Evolutionary conservation across 2,113 vertebrate genomes (phyloP).

Genomic region (Neogale vison): DNA sequence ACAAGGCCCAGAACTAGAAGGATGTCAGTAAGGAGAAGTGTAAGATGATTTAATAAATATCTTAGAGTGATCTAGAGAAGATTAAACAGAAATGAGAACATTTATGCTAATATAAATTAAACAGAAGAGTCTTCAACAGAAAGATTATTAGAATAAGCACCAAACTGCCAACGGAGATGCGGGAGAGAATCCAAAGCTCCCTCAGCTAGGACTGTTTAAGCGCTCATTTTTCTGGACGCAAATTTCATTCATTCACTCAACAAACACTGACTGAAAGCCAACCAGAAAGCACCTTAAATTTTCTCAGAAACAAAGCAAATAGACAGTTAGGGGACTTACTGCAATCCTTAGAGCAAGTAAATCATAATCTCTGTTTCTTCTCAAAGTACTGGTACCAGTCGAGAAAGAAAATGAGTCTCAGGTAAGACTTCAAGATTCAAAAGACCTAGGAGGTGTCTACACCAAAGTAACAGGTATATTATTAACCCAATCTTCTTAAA

Average conservation of each 20-base stretch:
- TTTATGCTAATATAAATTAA: background rate
- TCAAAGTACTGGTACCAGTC: background rate
- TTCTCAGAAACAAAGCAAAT: background rate
- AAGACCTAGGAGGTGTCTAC: background rate
- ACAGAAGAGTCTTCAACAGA: background rate
- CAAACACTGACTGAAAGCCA: background rate
- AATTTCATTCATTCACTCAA: conserved; percentile 18
- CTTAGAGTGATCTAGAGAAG: background rate
- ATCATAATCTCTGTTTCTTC: background rate
- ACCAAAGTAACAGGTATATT: background rate
- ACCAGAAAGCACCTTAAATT: background rate
- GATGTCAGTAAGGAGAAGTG: background rate
- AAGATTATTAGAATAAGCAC: background rate
- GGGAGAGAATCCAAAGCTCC: background rate
- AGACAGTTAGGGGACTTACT: background rate
- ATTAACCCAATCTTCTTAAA: background rate
- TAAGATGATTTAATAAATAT: background rate
- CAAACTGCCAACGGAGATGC: background rate
- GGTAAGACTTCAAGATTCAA: background rate
- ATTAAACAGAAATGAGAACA: background rate
- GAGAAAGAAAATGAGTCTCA: background rate
- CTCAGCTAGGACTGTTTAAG: background rate
- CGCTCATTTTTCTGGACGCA: background rate
- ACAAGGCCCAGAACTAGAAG: background rate
- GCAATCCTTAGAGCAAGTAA: background rate